Evolutionary conservation across 2,797 vertebrate species (phyloP).

Genomic region (Hippopotamyrus pictus): DNA sequence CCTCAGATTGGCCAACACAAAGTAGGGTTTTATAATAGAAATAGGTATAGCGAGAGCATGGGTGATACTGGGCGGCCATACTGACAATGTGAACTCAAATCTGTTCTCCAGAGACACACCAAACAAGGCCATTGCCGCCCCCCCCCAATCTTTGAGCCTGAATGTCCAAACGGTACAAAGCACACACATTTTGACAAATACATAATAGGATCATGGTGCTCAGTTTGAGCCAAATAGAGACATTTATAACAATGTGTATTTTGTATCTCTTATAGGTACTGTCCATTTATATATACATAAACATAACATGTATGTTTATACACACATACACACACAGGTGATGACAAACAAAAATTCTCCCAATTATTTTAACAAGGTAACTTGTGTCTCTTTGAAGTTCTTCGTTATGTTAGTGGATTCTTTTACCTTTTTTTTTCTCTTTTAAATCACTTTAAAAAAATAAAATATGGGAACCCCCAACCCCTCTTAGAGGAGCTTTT

Average conservation of each 20-base stretch:
- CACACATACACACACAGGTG: conserved; percentile 27
- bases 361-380: conserved; percentile 29
- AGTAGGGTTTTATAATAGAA: background rate
- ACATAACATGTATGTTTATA: conserved; percentile 38
- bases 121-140: background rate
- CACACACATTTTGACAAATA: conserved; percentile 45
- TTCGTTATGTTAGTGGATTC: conserved; percentile 10
- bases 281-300: conserved; percentile 40
- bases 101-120: background rate
- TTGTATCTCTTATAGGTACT: conserved; percentile 41
- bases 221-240: conserved; percentile 75
- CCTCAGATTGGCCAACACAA: background rate
- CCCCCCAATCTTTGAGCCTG: background rate
- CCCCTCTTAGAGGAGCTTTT: conserved; percentile 33
- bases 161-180: conserved; percentile 15
- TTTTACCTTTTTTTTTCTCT: background rate
- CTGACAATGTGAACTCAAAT: background rate
- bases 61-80: background rate
- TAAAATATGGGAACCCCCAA: conserved; percentile 44
- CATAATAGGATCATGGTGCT: conserved; percentile 60
- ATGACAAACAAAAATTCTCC: conserved; percentile 36
- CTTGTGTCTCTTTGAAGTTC: conserved; percentile 14
- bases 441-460: conserved; percentile 34
- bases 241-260: conserved; percentile 74
- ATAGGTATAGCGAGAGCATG: background rate